Evolutionary conservation across 2,113 vertebrate genomes (phyloP), one percentile per base, ranked within the genome.

Genomic region (Pangasianodon hypophthalmus): DNA sequence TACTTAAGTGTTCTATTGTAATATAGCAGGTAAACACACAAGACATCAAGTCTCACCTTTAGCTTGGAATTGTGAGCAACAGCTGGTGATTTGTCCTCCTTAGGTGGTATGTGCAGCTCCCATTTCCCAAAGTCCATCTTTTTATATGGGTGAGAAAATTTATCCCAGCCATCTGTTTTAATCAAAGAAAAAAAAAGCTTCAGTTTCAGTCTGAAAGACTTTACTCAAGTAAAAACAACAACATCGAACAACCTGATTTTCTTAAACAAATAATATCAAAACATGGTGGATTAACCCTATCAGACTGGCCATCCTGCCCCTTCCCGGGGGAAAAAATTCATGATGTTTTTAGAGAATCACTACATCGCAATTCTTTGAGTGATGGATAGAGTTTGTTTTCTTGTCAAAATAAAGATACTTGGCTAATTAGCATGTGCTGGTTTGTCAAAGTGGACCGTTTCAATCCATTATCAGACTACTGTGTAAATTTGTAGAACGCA

Each of bases 111-210:
- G 91, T 90, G 91, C 92, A 96, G 93, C 75, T 96, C 95, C 96
- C 96, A 96, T 91, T 96, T 96, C 85, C 96, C 96, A 89, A 93
- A 96, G 26, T 95, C 95, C 83, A 92, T 93, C 92, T 94, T 95
- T 81, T 83, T 52, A 94, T 94, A 96, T n/a, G 93, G 91, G 90
- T 96, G 94, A 83, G 95, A 93, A 91, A 96, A 96, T 89, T 96
- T 96, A 84, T 96, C 87, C 96, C 96, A 96, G 86, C 58, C 94
- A 93, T 96, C 96, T 96, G 80, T 26, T 58, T 50, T 88, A 87
- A 79, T 79, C 44, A 80, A 60, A 71, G 44, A 87, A 48, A 77
- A 50, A 79, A 16, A 80, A 16, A 37, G 10, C 0, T 13, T 26
- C 4, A 82, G 50, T 32, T 56, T 81, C 41, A 37, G 18, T 29